Evolutionary conservation across 2,113 vertebrate genomes (phyloP).

Genomic region (Setophaga coronata): DNA sequence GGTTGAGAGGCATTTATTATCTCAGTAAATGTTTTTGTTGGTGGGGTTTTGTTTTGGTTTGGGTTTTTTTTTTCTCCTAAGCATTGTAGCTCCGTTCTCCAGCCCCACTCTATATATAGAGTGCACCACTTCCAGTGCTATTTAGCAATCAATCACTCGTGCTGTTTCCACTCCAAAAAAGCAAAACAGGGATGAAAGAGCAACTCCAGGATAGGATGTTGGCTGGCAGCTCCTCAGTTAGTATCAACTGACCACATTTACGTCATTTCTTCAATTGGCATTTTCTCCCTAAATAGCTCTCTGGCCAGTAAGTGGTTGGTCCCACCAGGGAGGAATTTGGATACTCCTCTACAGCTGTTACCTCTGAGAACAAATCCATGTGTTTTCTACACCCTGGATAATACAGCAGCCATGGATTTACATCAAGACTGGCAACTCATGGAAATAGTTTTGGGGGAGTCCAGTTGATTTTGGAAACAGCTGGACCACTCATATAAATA

Average conservation of each 20-base stretch:
- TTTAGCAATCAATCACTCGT: background rate
- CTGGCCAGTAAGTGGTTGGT: background rate
- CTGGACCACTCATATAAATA: background rate
- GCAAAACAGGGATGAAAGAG: background rate
- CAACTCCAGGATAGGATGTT: background rate
- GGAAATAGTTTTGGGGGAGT: background rate
- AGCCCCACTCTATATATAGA: background rate
- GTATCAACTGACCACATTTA: background rate
- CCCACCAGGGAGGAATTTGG: background rate
- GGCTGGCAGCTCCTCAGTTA: background rate
- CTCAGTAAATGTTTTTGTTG: background rate
- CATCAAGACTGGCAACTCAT: background rate
- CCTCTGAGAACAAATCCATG: background rate
- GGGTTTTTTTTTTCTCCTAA: background rate
- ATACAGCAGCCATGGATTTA: background rate
- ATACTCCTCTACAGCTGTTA: background rate
- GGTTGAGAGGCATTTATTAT: background rate
- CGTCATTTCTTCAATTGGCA: background rate
- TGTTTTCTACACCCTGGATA: background rate
- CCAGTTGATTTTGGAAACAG: background rate
- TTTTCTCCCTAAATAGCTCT: slow-evolving; percentile 19
- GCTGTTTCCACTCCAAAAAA: background rate
- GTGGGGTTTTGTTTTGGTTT: background rate
- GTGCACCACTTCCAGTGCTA: background rate
- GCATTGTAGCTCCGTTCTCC: background rate